phyloP scores from a whole-genome alignment of 2,888 invertebrate species.

The Colletes collaris region DNA sequence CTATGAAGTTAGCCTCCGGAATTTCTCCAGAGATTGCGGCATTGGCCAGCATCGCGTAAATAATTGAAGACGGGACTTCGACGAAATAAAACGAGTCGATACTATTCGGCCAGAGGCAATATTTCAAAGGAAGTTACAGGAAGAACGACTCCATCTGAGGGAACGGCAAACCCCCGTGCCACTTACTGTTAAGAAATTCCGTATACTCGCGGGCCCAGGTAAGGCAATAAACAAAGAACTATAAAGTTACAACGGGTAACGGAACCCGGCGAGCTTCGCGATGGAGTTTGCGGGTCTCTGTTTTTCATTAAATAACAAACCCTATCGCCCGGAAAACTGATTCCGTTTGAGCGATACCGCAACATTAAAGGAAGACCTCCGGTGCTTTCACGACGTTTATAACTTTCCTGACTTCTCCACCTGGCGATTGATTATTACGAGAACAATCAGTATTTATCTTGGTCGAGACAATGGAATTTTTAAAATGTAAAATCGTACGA shows the following conservation, averaged over 20 bases:
- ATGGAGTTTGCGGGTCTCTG: slow-evolving; percentile 28
- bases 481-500: no score
- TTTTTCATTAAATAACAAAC: slow-evolving; percentile 46
- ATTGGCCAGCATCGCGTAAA: slow-evolving; percentile 39
- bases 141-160: slow-evolving; percentile 24
- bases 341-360: slow-evolving; percentile 4
- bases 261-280: not conserved
- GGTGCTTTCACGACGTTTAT: not conserved
- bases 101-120: slow-evolving; percentile 58
- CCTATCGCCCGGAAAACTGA: slow-evolving; percentile 1
- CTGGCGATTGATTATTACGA: not conserved
- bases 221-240: slow-evolving; percentile 43
- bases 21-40: slow-evolving; percentile 43
- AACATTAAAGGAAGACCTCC: not conserved
- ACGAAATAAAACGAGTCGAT: slow-evolving; percentile 50
- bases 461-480: no score
- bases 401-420: not conserved
- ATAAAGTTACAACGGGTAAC: slow-evolving; percentile 25
- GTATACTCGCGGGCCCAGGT: not conserved
- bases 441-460: not conserved
- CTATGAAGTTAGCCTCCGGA: not conserved
- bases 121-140: slow-evolving; percentile 42
- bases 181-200: slow-evolving; percentile 43
- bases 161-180: slow-evolving; percentile 7
- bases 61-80: slow-evolving; percentile 45